Percentiles rank a stretch among this genome's conserved stretches.
Evolutionary conservation across 2,113 vertebrate species (phyloP).

Genomic region (Scartelaos histophorus): DNA sequence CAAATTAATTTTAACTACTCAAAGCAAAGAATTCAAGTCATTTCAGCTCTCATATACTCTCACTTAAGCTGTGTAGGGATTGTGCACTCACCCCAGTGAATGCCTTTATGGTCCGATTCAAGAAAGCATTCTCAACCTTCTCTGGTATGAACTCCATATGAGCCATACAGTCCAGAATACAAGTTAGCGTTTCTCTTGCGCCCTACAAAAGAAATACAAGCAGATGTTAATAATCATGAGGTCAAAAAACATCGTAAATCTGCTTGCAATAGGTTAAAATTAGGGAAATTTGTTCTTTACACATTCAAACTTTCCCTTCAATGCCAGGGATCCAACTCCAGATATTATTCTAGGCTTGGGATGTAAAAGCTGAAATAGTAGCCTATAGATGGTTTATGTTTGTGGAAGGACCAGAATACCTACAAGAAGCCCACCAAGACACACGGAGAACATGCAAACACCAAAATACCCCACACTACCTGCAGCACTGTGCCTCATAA

Average conservation of each 20-base stretch:
- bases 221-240: neutral
- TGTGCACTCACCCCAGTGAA: conserved; percentile 85
- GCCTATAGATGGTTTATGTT: no score
- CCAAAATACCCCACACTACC: no score
- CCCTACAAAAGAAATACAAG: conserved; percentile 70
- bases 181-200: conserved; percentile 83
- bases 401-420: no score
- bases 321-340: neutral
- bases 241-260: no score
- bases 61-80: neutral
- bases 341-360: no score
- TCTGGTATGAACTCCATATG: conserved; percentile 78
- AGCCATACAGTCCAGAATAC: conserved; percentile 87
- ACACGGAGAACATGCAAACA: no score
- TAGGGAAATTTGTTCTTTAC: neutral
- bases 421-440: no score
- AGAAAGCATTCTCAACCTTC: conserved; percentile 85
- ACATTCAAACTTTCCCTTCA: neutral
- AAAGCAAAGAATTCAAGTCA: neutral
- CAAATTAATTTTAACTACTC: no score
- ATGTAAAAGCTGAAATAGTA: no score
- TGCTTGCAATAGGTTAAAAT: no score
- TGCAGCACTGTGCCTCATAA: neutral
- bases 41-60: neutral
- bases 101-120: conserved; percentile 84